Base-by-base conservation (phyloP, 2,888 invertebrate genomes). In the Dicycla oo region DNA sequence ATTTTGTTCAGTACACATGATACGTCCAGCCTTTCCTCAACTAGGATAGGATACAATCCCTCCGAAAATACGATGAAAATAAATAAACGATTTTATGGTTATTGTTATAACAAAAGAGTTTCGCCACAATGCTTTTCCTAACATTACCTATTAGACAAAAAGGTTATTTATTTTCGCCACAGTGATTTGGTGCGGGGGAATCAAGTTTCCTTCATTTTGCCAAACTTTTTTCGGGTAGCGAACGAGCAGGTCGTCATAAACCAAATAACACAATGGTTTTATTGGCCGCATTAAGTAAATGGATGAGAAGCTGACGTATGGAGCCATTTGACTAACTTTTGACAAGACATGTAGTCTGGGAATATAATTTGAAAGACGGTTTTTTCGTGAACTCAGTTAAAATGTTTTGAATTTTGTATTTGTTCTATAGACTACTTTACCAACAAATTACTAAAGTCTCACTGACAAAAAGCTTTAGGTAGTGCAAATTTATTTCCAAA, bases 251-350 rank as follows among this genome's bases (percentile, higher is more conserved):
- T 90, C 88, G 91, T 91, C 92, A 92, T 94, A 94, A 94, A 93
- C 88, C 89, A 90, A 91, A 90, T 75, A 89, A 89, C 91, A 94
- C 93, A 94, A 94, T 93, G 93, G 93, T 94, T 94, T 94, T 94
- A 94, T 93, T 91, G 89, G 89, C 86, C 85, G 90, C 92, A 94
- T 94, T 94, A 94, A 91, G 87, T 91, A 93, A 94, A 95, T 94
- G 92, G 92, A 92, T 89, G 88, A 89, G 90, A 92, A 92, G 66
- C 91, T 90, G 90, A 91, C 90, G 88, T 91, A 89, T 88, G 87
- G 86, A 83, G 85, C 84, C 89, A 88, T 92, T 92, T 91, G 89
- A 90, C 90, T 91, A 87, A 90, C 86, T 88, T 91, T 88, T 88
- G 88, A 89, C 89, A 88, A 83, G 80, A 80, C 73, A 84, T 81